Evolutionary conservation across 2,888 invertebrate genomes (phyloP).

Genomic region (Muscina levida): DNA sequence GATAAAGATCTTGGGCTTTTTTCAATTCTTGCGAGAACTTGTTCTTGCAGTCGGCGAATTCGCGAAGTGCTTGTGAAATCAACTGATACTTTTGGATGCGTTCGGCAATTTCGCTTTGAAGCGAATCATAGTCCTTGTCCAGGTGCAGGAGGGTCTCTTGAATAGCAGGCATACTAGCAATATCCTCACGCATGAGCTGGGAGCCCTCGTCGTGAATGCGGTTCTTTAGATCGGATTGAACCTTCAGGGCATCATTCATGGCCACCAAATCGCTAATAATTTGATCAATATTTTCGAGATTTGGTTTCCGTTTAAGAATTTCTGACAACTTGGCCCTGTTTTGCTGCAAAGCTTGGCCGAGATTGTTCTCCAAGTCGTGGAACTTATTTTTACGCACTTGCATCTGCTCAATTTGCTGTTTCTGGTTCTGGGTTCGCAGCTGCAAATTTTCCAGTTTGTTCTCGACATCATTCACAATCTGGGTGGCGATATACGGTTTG

Average conservation of each 20-base stretch:
- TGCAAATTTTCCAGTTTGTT: constrained; percentile 85
- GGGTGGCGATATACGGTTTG: constrained; percentile 86
- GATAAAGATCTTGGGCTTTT: constrained; percentile 85
- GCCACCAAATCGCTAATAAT: constrained; percentile 80
- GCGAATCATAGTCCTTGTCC: constrained; percentile 90
- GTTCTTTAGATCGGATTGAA: constrained; percentile 84
- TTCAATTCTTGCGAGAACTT: constrained; percentile 86
- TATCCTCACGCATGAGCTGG: constrained; percentile 89
- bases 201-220: constrained; percentile 89
- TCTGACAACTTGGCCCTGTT: constrained; percentile 75
- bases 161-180: constrained; percentile 88
- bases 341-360: constrained; percentile 84
- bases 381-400: constrained; percentile 90
- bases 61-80: constrained; percentile 87
- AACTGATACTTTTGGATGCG: constrained; percentile 88
- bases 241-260: constrained; percentile 82
- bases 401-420: constrained; percentile 86
- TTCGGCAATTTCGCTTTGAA: constrained; percentile 87
- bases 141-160: constrained; percentile 89
- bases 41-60: constrained; percentile 87
- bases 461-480: constrained; percentile 87
- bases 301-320: constrained; percentile 75
- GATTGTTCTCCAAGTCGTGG: constrained; percentile 85
- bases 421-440: constrained; percentile 84
- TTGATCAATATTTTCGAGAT: constrained; percentile 78